Evolutionary conservation across 1,140 invertebrate species (phyloP).

Genomic region (Pseudomyrmex sp.): DNA sequence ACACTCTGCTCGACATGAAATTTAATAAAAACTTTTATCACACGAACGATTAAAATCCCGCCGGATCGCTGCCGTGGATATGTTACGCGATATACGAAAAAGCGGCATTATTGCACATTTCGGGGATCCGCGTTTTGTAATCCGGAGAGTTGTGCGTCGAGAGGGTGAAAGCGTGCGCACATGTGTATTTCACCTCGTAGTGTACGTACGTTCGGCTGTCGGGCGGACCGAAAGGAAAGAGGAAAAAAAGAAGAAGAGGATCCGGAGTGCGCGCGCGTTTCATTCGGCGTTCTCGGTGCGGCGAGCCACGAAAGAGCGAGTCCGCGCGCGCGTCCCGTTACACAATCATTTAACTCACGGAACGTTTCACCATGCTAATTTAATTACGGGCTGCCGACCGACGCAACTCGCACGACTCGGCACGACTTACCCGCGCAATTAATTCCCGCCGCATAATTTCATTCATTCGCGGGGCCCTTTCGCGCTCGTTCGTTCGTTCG

Average conservation of each 20-base stretch:
- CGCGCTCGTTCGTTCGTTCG: background rate
- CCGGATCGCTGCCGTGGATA: background rate
- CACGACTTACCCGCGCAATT: slow-evolving; percentile 65
- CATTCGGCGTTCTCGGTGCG: slow-evolving; percentile 1
- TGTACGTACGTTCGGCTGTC: background rate
- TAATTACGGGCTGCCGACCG: slow-evolving; percentile 57
- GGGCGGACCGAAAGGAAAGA: background rate
- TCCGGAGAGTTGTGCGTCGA: slow-evolving; percentile 25
- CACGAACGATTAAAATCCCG: too few species aligned
- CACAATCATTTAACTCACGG: slow-evolving; percentile 55
- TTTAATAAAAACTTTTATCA: slow-evolving; percentile 15
- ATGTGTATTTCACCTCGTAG: background rate
- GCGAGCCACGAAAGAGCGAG: background rate
- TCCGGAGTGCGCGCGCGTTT: background rate
- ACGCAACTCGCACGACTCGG: slow-evolving; percentile 15
- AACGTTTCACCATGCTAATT: slow-evolving; percentile 60
- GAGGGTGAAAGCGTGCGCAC: background rate
- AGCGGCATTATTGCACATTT: slow-evolving; percentile 26
- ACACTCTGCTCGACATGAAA: background rate
- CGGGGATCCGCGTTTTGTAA: slow-evolving; percentile 9
- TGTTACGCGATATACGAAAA: slow-evolving; percentile 4
- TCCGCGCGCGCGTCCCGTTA: slow-evolving; percentile 9
- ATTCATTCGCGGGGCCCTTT: slow-evolving; percentile 48
- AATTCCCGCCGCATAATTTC: slow-evolving; percentile 77
- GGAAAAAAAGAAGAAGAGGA: background rate